Conservation (phyloP, 2,113 vertebrate species). For the Petromus typicus region DNA sequence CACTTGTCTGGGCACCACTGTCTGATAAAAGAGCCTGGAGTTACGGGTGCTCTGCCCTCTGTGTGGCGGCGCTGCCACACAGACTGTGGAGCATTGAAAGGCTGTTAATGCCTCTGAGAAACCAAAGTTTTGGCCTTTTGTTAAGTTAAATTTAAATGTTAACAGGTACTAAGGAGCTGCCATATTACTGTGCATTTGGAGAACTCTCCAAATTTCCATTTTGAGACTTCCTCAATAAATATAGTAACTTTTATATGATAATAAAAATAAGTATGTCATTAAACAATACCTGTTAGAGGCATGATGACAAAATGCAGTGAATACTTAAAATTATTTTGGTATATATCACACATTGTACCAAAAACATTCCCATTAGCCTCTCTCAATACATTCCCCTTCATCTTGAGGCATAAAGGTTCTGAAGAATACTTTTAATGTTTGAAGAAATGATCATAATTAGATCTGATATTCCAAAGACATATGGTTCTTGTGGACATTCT, state of each 20-base stretch:
- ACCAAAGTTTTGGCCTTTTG: neutral
- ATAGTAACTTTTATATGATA: neutral
- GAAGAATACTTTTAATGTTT: constrained; percentile 40
- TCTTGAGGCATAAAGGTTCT: neutral
- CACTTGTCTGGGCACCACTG: neutral
- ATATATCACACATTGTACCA: neutral
- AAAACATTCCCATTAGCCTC: neutral
- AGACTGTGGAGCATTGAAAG: neutral
- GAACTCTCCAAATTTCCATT: constrained; percentile 1
- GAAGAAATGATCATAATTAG: neutral
- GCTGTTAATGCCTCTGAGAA: neutral
- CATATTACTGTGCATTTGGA: neutral
- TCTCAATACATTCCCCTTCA: neutral
- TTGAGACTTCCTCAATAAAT: constrained; percentile 40
- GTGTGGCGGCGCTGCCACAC: too few species aligned
- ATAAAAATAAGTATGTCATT: neutral
- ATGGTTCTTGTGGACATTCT: constrained; percentile 51
- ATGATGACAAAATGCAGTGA: neutral
- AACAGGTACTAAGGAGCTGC: neutral
- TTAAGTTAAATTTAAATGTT: constrained; percentile 7
- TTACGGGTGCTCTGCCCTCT: neutral
- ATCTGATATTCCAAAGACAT: constrained; percentile 28
- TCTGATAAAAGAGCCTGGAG: neutral
- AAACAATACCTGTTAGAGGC: neutral
- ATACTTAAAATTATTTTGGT: neutral